A percentile compares a stretch with the other conserved stretches of the same genome.
These are phyloP conservation scores for Cavia aperea DNA, from an alignment of 2,113 vertebrate genomes.

Conservation along the genomic window DNA sequence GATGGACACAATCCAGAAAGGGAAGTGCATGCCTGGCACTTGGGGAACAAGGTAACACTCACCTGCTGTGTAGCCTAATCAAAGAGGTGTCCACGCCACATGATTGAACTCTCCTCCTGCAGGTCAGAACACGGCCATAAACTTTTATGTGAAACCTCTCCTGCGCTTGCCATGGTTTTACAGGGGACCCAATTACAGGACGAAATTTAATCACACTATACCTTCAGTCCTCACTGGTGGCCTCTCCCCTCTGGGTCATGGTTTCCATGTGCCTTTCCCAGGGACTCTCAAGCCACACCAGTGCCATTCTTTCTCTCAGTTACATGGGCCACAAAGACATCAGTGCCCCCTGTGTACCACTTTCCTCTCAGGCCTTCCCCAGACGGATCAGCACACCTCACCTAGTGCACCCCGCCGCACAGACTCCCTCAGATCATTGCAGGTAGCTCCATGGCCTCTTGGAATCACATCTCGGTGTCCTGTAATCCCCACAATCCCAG, in stretches of 20 bases:
- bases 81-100: neutral
- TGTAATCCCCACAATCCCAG: neutral
- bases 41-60: too few species aligned
- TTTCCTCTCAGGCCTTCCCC: fast-evolving
- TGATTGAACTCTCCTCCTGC: neutral
- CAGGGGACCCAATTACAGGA: neutral
- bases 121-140: neutral
- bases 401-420: neutral
- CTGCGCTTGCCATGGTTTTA: neutral
- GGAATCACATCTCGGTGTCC: neutral
- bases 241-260: too few species aligned
- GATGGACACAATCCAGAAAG: fast-evolving
- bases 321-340: too few species aligned
- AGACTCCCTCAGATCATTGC: neutral
- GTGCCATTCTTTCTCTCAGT: neutral
- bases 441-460: fast-evolving
- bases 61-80: neutral
- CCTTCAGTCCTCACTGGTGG: neutral
- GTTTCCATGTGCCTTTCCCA: neutral
- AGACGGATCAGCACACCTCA: neutral
- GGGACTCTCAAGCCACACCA: neutral
- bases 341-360: too few species aligned
- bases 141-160: neutral
- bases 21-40: too few species aligned
- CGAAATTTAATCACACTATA: neutral